These are phyloP conservation scores for Craniophora ligustri DNA, from an alignment of 2,888 invertebrate genomes.

Conservation along the genomic window DNA sequence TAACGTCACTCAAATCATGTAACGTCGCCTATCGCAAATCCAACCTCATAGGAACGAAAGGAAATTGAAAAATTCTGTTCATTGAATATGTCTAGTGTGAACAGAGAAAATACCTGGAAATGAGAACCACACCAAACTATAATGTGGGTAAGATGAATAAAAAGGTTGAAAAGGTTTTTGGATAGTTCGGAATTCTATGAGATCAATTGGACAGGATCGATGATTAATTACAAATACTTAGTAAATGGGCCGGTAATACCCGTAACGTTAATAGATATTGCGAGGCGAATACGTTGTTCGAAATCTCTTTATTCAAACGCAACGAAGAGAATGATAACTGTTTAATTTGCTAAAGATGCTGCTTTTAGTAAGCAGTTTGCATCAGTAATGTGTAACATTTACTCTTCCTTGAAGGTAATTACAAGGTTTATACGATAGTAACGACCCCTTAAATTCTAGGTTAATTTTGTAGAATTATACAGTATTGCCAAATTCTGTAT, in stretches of 20 bases:
- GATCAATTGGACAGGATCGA: conserved; percentile 5
- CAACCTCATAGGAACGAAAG: conserved; percentile 25
- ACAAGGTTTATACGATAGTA: neutral
- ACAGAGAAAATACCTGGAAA: conserved; percentile 19
- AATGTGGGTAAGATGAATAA: neutral
- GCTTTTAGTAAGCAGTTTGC: conserved; percentile 18
- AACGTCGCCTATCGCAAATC: conserved; percentile 8
- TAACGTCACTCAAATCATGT: conserved; percentile 20
- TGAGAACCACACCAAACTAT: neutral
- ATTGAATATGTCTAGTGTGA: conserved; percentile 38
- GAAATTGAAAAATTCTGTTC: conserved; percentile 59
- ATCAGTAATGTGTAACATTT: conserved; percentile 13
- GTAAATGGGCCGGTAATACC: conserved; percentile 6
- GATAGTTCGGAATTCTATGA: conserved; percentile 8
- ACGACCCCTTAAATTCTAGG: neutral
- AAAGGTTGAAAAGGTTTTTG: conserved; percentile 3
- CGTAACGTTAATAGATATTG: conserved; percentile 20
- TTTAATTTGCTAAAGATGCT: conserved; percentile 22
- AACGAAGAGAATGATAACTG: conserved; percentile 8
- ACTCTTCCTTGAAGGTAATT: neutral
- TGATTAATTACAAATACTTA: conserved; percentile 24
- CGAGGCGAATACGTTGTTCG: conserved; percentile 16
- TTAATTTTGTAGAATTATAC: neutral
- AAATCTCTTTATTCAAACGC: conserved; percentile 11
- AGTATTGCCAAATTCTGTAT: neutral